phyloP scores from a whole-genome alignment of 2,797 vertebrate genomes.

The Centroberyx gerrardi region DNA sequence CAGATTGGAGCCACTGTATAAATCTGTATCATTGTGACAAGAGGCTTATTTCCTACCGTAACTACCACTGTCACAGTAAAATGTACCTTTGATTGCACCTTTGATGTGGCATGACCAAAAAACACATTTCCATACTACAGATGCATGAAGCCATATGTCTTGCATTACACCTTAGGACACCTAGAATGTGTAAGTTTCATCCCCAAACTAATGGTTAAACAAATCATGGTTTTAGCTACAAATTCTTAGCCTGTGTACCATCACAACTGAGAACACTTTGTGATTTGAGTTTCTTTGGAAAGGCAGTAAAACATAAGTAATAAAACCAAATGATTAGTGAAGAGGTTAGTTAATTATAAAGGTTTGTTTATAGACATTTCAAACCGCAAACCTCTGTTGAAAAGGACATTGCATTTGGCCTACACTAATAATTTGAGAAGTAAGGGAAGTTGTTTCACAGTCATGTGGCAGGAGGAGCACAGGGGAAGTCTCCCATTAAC shows the following conservation, averaged over 20 bases:
- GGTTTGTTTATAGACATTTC: not conserved
- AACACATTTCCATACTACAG: not conserved
- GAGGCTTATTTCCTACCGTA: not conserved
- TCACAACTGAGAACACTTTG: not conserved
- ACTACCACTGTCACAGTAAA: not conserved
- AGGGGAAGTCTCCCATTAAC: slow-evolving; percentile 42
- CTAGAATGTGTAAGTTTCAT: not conserved
- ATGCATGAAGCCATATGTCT: not conserved
- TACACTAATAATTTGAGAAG: not conserved
- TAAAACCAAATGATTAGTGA: not conserved
- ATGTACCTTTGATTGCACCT: slow-evolving; percentile 1
- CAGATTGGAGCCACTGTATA: slow-evolving; percentile 18
- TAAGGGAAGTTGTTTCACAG: slow-evolving; percentile 28
- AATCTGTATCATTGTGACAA: slow-evolving; percentile 25
- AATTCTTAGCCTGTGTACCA: not conserved
- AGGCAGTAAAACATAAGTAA: too few species aligned
- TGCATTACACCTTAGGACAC: not conserved
- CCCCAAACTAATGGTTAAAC: not conserved
- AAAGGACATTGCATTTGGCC: not conserved
- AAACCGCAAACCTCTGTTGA: not conserved
- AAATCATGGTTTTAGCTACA: not conserved
- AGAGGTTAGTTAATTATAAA: not conserved
- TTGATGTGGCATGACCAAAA: slow-evolving; percentile 8
- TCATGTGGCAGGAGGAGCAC: slow-evolving; percentile 45
- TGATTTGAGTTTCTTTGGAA: too few species aligned